phyloP scores from a whole-genome alignment of 2,797 vertebrate species.

The Apodemus agrarius region DNA sequence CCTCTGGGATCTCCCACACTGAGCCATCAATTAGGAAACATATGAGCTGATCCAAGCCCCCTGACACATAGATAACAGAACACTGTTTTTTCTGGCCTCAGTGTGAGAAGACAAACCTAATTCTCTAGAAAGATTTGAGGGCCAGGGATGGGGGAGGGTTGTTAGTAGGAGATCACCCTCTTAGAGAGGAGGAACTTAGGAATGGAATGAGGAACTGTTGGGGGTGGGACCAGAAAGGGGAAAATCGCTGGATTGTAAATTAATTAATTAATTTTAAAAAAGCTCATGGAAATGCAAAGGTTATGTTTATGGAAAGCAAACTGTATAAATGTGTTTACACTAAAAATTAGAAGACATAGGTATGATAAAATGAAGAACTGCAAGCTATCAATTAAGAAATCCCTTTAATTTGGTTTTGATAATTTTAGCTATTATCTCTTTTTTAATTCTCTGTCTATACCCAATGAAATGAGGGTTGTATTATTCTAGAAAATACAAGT shows the following conservation, averaged over 20 bases:
- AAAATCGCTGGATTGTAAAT: not conserved
- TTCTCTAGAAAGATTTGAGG: not conserved
- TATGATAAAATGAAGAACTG: not conserved
- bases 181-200: not conserved
- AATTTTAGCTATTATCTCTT: not conserved
- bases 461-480: not conserved
- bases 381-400: not conserved
- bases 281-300: too few relatives aligned
- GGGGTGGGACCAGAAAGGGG: not conserved
- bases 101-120: not conserved
- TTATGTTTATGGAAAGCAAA: not conserved
- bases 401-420: not conserved
- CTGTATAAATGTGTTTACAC: conserved; percentile 22
- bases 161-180: not conserved
- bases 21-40: not conserved
- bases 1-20: not conserved
- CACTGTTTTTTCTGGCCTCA: not conserved
- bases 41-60: not conserved
- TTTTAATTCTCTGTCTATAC: not conserved
- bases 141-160: too few relatives aligned
- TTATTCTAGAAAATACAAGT: not conserved
- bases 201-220: not conserved
- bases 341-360: not conserved
- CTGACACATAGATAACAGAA: not conserved
- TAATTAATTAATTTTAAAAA: not conserved